Evolutionary conservation across 2,113 vertebrate species (phyloP).

Genomic region (Ancistrus triradiatus): DNA sequence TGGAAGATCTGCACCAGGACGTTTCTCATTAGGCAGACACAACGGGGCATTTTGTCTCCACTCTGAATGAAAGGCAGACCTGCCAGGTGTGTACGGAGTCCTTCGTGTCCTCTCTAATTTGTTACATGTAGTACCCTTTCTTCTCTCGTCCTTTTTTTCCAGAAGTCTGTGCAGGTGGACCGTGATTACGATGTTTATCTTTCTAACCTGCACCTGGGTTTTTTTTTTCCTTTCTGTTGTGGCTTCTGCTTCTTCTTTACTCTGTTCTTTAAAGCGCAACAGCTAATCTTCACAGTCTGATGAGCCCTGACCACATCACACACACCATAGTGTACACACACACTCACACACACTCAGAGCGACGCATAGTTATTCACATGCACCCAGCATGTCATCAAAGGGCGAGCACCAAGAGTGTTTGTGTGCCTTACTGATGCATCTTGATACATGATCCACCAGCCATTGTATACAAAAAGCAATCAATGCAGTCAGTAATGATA

Average conservation of each 20-base stretch:
- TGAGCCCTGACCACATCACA: conserved; percentile 14
- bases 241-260: neutral
- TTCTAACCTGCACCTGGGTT: conserved; percentile 5
- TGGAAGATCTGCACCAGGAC: no score
- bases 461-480: no score
- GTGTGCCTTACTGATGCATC: no score
- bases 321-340: neutral
- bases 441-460: no score
- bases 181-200: neutral
- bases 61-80: conserved; percentile 7
- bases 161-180: conserved; percentile 13
- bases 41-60: neutral
- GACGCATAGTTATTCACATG: no score
- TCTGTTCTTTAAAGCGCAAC: conserved; percentile 1
- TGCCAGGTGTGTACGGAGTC: conserved; percentile 12
- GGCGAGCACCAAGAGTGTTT: no score
- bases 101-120: conserved; percentile 32
- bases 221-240: neutral
- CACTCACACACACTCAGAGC: neutral
- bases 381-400: no score
- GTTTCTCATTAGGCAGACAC: no score
- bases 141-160: conserved; percentile 2
- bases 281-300: conserved; percentile 7
- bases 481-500: no score
- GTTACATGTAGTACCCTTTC: conserved; percentile 2